These are phyloP conservation scores for Schizopygopsis malacanthus DNA, from an alignment of 2,797 vertebrate genomes.

Conservation along the genomic window DNA sequence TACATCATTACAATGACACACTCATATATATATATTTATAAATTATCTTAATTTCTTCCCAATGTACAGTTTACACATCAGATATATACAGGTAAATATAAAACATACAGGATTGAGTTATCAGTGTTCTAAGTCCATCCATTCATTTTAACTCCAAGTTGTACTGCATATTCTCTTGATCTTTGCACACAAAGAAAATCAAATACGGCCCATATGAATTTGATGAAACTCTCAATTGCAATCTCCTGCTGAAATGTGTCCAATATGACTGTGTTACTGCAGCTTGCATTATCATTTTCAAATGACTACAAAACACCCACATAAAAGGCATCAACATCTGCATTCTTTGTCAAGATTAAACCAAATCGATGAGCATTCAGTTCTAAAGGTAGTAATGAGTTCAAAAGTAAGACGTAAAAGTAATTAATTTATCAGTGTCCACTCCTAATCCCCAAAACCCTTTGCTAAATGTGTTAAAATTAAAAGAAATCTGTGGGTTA, in stretches of 20 bases:
- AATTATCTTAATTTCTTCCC: slow-evolving; percentile 24
- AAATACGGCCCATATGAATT: neutral
- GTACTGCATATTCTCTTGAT: neutral
- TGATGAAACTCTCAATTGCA: slow-evolving; percentile 1
- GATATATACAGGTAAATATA: slow-evolving; percentile 36
- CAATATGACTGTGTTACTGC: neutral
- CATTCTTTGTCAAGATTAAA: slow-evolving; percentile 29
- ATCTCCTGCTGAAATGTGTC: neutral
- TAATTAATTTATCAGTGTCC: neutral
- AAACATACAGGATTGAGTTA: slow-evolving; percentile 28
- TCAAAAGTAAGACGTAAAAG: slow-evolving; percentile 8
- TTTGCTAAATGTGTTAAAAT: neutral
- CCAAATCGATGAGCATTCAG: neutral
- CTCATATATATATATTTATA: neutral
- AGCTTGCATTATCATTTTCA: slow-evolving; percentile 10
- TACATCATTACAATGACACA: slow-evolving; percentile 51
- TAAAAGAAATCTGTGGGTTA: neutral
- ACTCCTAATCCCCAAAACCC: neutral
- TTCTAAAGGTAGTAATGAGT: neutral
- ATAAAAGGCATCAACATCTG: slow-evolving; percentile 2
- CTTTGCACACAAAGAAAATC: neutral
- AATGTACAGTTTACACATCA: slow-evolving; percentile 53
- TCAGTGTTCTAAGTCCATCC: slow-evolving; percentile 5
- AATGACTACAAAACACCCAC: neutral
- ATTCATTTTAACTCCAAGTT: neutral